phyloP scores from a whole-genome alignment of 2,888 invertebrate species.

The Gymnocheta viridis region DNA sequence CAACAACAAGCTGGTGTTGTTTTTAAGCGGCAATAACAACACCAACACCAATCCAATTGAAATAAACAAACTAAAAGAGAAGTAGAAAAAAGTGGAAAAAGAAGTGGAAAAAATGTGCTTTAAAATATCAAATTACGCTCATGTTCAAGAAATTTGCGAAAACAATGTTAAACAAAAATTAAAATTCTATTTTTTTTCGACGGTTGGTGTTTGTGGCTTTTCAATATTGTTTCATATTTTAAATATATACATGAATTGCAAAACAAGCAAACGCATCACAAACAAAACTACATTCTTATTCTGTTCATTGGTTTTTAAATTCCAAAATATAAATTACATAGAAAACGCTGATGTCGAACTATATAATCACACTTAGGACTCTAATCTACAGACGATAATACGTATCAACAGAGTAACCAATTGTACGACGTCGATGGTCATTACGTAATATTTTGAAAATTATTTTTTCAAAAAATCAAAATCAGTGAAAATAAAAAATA shows the following conservation, averaged over 20 bases:
- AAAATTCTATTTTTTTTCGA: slow-evolving; percentile 8
- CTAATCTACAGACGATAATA: neutral
- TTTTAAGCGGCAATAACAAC: slow-evolving; percentile 14
- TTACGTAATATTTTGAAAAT: too few species aligned
- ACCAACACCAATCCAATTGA: too few species aligned
- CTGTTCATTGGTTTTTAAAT: slow-evolving; percentile 39
- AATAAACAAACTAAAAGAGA: slow-evolving; percentile 22
- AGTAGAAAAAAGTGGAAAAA: neutral
- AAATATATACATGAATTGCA: slow-evolving; percentile 57
- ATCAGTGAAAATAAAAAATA: too few species aligned
- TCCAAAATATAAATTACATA: slow-evolving; percentile 10
- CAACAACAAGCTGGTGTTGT: slow-evolving; percentile 6
- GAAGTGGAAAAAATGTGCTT: slow-evolving; percentile 15
- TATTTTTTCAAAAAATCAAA: too few species aligned
- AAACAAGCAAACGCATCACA: slow-evolving; percentile 64
- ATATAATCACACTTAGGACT: slow-evolving; percentile 51
- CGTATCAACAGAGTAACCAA: too few species aligned
- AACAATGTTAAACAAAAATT: slow-evolving; percentile 68
- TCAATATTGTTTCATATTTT: slow-evolving; percentile 22
- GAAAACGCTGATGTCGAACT: slow-evolving; percentile 54
- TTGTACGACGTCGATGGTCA: too few species aligned
- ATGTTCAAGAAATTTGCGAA: slow-evolving; percentile 69
- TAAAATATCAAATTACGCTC: slow-evolving; percentile 70
- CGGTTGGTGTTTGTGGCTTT: neutral
- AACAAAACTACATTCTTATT: neutral